Evolutionary conservation across 1,140 invertebrate species (phyloP).

Genomic region (Drosophila lowei): DNA sequence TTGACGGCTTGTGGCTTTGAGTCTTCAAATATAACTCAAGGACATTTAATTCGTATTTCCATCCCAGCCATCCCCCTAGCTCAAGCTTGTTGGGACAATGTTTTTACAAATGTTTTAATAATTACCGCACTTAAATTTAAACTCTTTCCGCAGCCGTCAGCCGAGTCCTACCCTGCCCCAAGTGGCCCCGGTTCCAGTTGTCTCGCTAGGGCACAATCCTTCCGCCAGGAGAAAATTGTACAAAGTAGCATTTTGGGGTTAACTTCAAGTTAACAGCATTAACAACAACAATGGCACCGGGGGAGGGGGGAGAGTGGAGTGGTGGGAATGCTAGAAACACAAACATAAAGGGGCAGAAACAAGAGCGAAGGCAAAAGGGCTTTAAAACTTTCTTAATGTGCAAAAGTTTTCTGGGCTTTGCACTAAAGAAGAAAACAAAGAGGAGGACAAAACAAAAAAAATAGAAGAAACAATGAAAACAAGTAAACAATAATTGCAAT

Average conservation of each 20-base stretch:
- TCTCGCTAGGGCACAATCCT: constrained; percentile 20
- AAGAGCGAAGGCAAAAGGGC: constrained; percentile 46
- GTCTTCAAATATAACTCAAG: constrained; percentile 3
- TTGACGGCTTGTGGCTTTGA: too few relatives aligned
- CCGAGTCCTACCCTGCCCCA: background rate
- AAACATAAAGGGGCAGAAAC: constrained; percentile 33
- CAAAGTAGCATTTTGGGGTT: constrained; percentile 71
- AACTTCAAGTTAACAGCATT: constrained; percentile 69
- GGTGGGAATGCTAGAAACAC: constrained; percentile 33
- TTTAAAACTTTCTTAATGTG: constrained; percentile 55
- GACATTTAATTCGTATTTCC: background rate
- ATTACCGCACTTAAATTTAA: constrained; percentile 53
- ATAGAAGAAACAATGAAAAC: constrained; percentile 22
- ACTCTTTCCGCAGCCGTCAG: constrained; percentile 17
- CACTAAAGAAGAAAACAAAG: constrained; percentile 29
- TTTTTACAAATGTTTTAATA: constrained; percentile 53
- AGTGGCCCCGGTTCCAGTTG: constrained; percentile 32
- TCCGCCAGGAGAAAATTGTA: constrained; percentile 53
- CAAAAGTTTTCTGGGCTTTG: constrained; percentile 50
- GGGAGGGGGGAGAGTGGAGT: background rate
- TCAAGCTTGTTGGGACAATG: constrained; percentile 13
- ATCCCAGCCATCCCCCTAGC: background rate
- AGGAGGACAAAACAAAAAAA: constrained; percentile 13
- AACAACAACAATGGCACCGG: constrained; percentile 48
- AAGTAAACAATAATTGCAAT: constrained; percentile 69